These are phyloP conservation scores for Clamator glandarius DNA, from an alignment of 2,797 vertebrate genomes.

Conservation along the genomic window DNA sequence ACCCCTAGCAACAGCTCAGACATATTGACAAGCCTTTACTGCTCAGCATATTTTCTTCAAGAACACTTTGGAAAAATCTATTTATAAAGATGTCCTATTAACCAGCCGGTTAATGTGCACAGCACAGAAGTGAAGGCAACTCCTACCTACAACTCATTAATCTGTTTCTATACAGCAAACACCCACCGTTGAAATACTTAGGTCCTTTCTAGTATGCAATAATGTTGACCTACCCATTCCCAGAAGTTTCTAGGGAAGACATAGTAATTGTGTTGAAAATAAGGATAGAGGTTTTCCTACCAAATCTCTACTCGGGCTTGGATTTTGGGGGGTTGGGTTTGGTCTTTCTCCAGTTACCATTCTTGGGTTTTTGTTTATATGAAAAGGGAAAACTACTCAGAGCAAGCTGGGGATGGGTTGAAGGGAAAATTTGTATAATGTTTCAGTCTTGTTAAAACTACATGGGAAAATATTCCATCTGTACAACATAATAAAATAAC, in stretches of 20 bases:
- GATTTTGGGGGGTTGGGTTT: background rate
- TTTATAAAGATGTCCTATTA: background rate
- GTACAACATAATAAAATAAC: background rate
- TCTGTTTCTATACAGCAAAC: background rate
- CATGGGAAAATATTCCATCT: background rate
- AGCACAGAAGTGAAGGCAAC: background rate
- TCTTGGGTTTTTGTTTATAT: background rate
- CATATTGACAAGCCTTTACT: background rate
- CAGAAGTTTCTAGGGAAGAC: background rate
- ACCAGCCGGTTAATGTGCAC: background rate
- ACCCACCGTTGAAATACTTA: background rate
- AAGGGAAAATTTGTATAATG: background rate
- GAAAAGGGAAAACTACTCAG: background rate
- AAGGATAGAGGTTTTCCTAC: background rate
- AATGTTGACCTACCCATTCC: background rate
- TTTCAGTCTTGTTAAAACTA: background rate
- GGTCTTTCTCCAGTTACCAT: background rate
- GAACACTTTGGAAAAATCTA: background rate
- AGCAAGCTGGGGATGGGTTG: background rate
- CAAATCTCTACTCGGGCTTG: background rate
- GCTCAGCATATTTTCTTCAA: background rate
- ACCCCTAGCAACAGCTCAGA: background rate
- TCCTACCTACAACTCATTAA: background rate
- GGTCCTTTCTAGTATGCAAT: background rate
- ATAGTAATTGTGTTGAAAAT: background rate